Conservation (phyloP, 2,888 invertebrate genomes). For the Campopleginae sp. region DNA sequence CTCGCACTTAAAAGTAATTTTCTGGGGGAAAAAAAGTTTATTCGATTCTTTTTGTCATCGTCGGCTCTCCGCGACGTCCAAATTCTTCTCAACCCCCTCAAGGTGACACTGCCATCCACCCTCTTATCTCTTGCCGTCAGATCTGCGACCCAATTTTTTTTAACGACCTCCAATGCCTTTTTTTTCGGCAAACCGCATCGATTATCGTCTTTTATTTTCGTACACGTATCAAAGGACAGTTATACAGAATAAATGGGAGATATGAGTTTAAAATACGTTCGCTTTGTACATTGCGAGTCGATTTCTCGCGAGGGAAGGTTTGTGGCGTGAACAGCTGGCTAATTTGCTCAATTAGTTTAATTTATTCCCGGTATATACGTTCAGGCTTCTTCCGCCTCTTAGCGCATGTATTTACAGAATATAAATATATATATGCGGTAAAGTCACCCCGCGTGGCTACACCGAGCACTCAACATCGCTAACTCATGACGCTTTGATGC, state of each 20-base stretch:
- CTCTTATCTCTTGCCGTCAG: not conserved
- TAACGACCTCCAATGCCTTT: not conserved
- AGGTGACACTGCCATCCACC: not conserved
- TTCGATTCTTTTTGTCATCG: not conserved
- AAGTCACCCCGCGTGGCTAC: conserved; percentile 16
- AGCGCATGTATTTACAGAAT: conserved; percentile 29
- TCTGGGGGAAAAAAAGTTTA: not conserved
- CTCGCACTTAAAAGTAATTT: not conserved
- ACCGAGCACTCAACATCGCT: conserved; percentile 26
- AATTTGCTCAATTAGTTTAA: conserved; percentile 82
- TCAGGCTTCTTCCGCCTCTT: conserved; percentile 66
- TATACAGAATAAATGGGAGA: not conserved
- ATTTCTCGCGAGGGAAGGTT: conserved; percentile 63
- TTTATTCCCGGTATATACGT: conserved; percentile 80
- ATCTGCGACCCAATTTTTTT: conserved; percentile 27
- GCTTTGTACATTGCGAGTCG: conserved; percentile 11
- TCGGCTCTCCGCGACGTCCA: not conserved
- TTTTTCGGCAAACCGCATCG: conserved; percentile 12
- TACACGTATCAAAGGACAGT: conserved; percentile 7
- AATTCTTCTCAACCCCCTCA: too few species aligned
- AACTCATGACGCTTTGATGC: conserved; percentile 27
- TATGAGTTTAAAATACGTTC: not conserved
- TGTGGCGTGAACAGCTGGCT: conserved; percentile 79
- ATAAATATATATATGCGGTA: not conserved
- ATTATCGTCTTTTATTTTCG: conserved; percentile 12